Evolutionary conservation across 2,113 vertebrate species (phyloP).

Genomic region (Serilophus lunatus): DNA sequence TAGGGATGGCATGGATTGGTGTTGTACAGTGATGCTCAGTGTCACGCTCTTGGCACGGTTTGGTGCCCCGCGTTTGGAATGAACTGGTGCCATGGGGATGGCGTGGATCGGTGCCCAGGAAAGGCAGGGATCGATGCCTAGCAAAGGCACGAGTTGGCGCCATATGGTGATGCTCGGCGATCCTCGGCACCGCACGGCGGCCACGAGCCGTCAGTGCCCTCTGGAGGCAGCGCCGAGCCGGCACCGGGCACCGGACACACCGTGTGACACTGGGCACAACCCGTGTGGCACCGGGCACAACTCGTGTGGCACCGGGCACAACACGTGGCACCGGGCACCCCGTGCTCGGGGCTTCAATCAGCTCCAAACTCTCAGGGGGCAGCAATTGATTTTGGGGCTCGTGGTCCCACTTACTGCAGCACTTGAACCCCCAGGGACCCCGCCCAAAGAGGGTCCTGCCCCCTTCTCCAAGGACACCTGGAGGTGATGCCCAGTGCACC

Average conservation of each 20-base stretch:
- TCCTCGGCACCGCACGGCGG: not conserved
- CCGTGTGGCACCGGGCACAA: not conserved
- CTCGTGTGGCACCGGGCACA: not conserved
- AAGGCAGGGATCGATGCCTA: not conserved
- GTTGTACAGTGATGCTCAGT: not conserved
- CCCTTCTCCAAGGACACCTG: not conserved
- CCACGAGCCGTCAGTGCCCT: constrained; percentile 12
- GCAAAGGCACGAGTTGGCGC: not conserved
- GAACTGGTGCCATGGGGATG: not conserved
- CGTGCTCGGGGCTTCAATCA: accelerated
- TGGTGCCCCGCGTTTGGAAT: not conserved
- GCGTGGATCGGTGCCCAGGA: not conserved
- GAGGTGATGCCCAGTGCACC: no score
- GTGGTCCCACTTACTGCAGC: not conserved
- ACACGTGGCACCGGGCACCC: not conserved
- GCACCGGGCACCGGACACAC: not conserved
- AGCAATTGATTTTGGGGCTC: not conserved
- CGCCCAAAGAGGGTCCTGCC: not conserved
- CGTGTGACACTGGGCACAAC: not conserved
- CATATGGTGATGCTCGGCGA: accelerated
- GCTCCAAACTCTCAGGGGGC: accelerated
- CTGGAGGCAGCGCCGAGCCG: not conserved
- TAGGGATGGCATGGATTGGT: accelerated
- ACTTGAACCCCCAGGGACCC: not conserved
- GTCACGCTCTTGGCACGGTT: not conserved